A percentile compares a stretch with the other conserved stretches of the same genome.
phyloP scores from a whole-genome alignment of 2,888 invertebrate genomes.

The Monochamus alternatus region DNA sequence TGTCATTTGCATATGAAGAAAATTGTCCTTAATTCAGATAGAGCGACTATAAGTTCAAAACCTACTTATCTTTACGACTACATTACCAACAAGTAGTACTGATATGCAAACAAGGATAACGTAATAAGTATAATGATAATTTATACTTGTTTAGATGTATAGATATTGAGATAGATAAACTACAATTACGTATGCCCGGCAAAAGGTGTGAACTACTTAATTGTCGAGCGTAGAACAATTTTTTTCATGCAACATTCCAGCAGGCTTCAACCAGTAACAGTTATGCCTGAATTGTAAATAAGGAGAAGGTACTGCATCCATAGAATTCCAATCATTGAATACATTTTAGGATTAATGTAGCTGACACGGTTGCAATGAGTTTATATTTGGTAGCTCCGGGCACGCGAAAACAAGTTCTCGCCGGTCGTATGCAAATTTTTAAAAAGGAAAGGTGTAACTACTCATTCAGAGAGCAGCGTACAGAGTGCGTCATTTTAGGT shows the following conservation, averaged over 20 bases:
- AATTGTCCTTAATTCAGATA: too few species aligned
- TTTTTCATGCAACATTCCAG: conserved; percentile 7
- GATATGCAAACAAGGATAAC: too few species aligned
- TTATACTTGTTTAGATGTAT: background rate
- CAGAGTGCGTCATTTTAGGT: background rate
- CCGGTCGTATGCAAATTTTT: background rate
- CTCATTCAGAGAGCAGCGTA: background rate
- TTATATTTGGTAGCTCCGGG: background rate
- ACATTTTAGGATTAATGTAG: background rate
- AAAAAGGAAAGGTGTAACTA: background rate
- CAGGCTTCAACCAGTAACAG: background rate
- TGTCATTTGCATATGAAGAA: too few species aligned
- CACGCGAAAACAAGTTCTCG: background rate
- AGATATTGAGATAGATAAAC: conserved; percentile 1
- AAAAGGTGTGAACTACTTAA: conserved; percentile 14
- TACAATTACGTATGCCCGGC: background rate
- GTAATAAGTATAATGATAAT: background rate
- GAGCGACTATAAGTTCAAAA: too few species aligned
- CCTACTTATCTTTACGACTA: too few species aligned
- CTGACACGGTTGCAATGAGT: background rate
- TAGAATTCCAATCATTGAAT: conserved; percentile 4
- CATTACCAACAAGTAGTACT: too few species aligned
- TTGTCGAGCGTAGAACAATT: background rate
- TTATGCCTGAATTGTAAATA: conserved; percentile 5
- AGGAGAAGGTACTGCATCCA: background rate